These are phyloP conservation scores for Plagodis pulveraria DNA, from an alignment of 2,888 invertebrate genomes.

Conservation along the genomic window DNA sequence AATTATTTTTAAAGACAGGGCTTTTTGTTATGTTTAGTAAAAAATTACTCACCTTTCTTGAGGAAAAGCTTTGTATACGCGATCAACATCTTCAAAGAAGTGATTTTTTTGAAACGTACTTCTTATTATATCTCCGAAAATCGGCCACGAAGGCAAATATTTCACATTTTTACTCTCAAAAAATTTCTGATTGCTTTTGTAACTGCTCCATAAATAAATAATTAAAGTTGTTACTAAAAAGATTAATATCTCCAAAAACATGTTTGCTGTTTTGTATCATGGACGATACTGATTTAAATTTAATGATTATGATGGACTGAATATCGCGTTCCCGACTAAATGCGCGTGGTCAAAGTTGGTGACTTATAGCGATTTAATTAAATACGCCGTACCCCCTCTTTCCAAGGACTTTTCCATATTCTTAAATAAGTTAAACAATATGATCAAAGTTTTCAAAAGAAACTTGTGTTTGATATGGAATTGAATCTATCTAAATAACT, in stretches of 20 bases:
- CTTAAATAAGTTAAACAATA: too few relatives aligned
- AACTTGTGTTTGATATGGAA: too few relatives aligned
- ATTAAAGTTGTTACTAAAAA: conserved; percentile 52
- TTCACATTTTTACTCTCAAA: conserved; percentile 59
- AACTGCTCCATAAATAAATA: conserved; percentile 50
- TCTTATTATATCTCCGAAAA: conserved; percentile 62
- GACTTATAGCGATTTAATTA: too few relatives aligned
- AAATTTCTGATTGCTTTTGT: conserved; percentile 51
- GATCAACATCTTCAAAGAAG: conserved; percentile 55
- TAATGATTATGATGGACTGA: not conserved
- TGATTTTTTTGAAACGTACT: conserved; percentile 54
- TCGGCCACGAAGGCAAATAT: conserved; percentile 57
- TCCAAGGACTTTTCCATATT: too few relatives aligned
- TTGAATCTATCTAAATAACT: too few relatives aligned
- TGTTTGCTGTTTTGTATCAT: conserved; percentile 35
- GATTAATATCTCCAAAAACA: conserved; percentile 64
- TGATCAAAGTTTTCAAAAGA: too few relatives aligned
- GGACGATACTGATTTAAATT: not conserved
- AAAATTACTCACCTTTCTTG: conserved; percentile 55
- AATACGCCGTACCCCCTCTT: too few relatives aligned
- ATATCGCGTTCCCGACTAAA: not conserved
- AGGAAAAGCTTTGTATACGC: conserved; percentile 62
- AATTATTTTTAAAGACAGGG: too few relatives aligned
- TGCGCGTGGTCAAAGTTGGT: not conserved
- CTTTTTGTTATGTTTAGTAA: too few relatives aligned